Conservation (phyloP, 2,888 invertebrate genomes). For the Trichopria drosophilae region DNA sequence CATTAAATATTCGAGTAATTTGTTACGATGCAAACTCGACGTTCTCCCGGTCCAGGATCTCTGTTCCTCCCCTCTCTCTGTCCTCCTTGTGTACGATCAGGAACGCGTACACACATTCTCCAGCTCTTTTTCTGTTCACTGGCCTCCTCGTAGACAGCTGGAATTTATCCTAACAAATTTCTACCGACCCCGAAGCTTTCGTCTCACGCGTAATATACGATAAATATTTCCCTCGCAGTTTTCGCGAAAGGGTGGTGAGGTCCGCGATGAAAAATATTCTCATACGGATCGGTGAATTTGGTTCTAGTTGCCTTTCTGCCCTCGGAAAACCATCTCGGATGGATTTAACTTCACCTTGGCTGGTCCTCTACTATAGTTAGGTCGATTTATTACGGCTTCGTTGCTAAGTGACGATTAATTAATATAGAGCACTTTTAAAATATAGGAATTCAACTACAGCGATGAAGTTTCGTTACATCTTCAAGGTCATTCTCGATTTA, state of each 20-base stretch:
- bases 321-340: too few species aligned
- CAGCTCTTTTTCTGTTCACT: too few species aligned
- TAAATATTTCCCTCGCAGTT: conserved; percentile 44
- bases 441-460: too few species aligned
- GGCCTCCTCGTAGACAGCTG: conserved; percentile 45
- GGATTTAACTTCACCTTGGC: too few species aligned
- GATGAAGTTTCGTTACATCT: too few species aligned
- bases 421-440: too few species aligned
- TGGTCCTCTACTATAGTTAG: too few species aligned
- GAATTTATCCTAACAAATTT: conserved; percentile 53
- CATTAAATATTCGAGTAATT: conserved; percentile 56
- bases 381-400: too few species aligned
- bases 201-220: conserved; percentile 44
- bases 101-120: too few species aligned
- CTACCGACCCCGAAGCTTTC: conserved; percentile 36
- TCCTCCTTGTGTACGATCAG: too few species aligned
- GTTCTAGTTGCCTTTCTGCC: conserved; percentile 25
- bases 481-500: too few species aligned
- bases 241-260: conserved; percentile 26
- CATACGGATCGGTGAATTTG: conserved; percentile 33
- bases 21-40: conserved; percentile 51
- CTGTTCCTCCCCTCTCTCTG: conserved; percentile 11
- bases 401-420: too few species aligned
- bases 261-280: conserved; percentile 44
- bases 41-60: conserved; percentile 31